These are phyloP conservation scores for Drosophila fungiperda DNA, from an alignment of 2,888 invertebrate species.

Conservation along the genomic window DNA sequence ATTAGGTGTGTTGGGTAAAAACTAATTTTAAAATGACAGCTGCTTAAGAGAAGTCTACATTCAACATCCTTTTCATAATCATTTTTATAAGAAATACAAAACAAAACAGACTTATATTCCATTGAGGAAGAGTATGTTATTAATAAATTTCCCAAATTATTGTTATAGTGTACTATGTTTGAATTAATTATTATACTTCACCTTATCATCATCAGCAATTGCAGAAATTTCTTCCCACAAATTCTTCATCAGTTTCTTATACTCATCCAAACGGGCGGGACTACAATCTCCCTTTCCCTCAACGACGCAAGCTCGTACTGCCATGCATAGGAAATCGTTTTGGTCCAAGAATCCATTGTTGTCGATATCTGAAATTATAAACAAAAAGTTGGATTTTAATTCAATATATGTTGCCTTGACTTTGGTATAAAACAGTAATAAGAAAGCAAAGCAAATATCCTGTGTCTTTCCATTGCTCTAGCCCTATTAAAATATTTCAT, in stretches of 20 bases:
- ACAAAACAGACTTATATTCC: neutral
- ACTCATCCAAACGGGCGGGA: constrained; percentile 89
- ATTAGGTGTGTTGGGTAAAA: neutral
- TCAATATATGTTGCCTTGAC: neutral
- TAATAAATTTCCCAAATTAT: neutral
- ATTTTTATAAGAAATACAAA: neutral
- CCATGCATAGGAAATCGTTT: constrained; percentile 93
- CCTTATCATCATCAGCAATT: constrained; percentile 94
- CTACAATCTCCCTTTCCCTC: constrained; percentile 94
- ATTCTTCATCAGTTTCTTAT: constrained; percentile 93
- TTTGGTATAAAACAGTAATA: neutral
- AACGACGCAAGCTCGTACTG: constrained; percentile 91
- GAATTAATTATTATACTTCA: constrained; percentile 27
- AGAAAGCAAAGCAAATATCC: neutral
- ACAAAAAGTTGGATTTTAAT: neutral
- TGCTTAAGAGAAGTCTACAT: neutral
- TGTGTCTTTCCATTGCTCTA: neutral
- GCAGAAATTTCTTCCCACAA: constrained; percentile 95
- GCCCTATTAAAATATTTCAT: neutral
- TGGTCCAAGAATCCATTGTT: constrained; percentile 93
- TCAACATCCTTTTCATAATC: neutral
- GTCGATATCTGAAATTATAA: constrained; percentile 89
- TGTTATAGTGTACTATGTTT: neutral
- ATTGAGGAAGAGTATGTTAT: neutral
- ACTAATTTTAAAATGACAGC: neutral